Conservation (phyloP, 1,140 invertebrate species). For the Aradophagus sp. region DNA sequence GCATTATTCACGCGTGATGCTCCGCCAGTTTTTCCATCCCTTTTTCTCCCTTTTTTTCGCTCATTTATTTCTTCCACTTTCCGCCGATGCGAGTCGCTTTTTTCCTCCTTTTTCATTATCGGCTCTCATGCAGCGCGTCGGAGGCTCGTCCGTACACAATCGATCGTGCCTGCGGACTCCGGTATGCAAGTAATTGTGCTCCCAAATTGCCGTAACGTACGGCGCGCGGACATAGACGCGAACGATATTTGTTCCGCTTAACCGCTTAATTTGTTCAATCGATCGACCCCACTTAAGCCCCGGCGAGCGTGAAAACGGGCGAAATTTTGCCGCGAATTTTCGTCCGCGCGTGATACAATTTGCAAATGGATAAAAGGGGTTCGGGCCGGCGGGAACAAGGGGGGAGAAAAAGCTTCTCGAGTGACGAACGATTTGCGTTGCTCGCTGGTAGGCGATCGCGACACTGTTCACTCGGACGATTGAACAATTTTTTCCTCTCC, state of each 20-base stretch:
- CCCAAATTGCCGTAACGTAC: constrained; percentile 58
- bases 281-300: constrained; percentile 54
- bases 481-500: too few species aligned
- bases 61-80: constrained; percentile 39
- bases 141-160: constrained; percentile 37
- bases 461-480: too few species aligned
- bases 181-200: constrained; percentile 55
- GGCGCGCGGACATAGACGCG: constrained; percentile 45
- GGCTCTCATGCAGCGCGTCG: constrained; percentile 30
- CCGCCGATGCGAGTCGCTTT: constrained; percentile 6
- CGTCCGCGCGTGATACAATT: constrained; percentile 32
- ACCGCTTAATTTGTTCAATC: constrained; percentile 63
- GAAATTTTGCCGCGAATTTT: constrained; percentile 44
- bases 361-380: constrained; percentile 22
- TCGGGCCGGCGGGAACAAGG: too few species aligned
- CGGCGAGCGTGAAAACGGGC: constrained; percentile 49
- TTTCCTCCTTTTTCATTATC: constrained; percentile 47
- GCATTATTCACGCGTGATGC: constrained; percentile 50
- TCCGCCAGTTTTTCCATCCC: constrained; percentile 31
- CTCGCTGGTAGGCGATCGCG: too few species aligned
- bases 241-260: constrained; percentile 60
- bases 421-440: too few species aligned
- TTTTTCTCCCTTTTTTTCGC: too few species aligned
- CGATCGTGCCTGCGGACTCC: constrained; percentile 49
- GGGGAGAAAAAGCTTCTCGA: too few species aligned